Evolutionary conservation across 1,140 invertebrate species (phyloP).

Genomic region (Aleiodes sp.): DNA sequence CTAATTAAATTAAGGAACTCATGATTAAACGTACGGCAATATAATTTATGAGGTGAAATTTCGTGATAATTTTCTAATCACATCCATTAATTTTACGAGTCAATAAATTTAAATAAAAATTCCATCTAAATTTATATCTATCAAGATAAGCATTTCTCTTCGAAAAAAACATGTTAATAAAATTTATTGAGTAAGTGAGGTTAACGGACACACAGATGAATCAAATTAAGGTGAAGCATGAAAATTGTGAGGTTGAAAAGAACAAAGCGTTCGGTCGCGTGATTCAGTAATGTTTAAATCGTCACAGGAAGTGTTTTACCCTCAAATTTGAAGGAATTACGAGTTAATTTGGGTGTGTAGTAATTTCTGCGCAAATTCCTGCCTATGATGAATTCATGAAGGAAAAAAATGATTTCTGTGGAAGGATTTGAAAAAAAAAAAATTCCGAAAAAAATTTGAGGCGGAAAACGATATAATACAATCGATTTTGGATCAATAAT

Average conservation of each 20-base stretch:
- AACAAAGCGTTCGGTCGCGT: not conserved
- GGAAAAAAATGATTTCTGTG: not conserved
- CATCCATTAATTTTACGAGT: too few relatives aligned
- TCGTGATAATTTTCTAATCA: too few relatives aligned
- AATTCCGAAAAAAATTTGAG: too few relatives aligned
- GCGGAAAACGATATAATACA: too few relatives aligned
- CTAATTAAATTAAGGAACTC: not conserved
- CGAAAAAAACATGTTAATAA: not conserved
- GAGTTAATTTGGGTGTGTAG: conserved; percentile 28
- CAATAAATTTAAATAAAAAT: too few relatives aligned
- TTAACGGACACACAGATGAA: not conserved
- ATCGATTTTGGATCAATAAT: too few relatives aligned
- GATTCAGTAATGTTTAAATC: not conserved
- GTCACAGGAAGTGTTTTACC: conserved; percentile 23
- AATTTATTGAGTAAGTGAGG: not conserved
- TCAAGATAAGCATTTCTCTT: too few relatives aligned
- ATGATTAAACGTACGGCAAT: not conserved
- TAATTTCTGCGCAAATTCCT: not conserved
- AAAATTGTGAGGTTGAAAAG: conserved; percentile 13
- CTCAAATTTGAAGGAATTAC: conserved; percentile 28
- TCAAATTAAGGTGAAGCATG: not conserved
- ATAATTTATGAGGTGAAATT: not conserved
- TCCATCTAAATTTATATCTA: too few relatives aligned
- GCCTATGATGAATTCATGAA: not conserved
- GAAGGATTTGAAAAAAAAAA: not conserved